Evolutionary conservation across 92 coral and sea anemone genomes (phyloP).

Genomic region (Porites cylindrica): DNA sequence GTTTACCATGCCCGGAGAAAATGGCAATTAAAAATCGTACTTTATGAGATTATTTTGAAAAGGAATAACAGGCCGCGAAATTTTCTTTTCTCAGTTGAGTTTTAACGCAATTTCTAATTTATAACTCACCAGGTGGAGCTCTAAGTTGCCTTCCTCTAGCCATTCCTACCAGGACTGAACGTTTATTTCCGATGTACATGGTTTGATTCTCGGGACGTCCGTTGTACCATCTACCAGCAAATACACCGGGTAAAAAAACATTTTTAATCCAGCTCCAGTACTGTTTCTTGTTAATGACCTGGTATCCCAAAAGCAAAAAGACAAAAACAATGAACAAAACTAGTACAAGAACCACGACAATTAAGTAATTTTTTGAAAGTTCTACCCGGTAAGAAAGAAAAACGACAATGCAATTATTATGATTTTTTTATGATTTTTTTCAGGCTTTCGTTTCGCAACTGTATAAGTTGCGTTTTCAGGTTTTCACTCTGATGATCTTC

Average conservation of each 20-base stretch:
- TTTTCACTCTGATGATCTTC: no score
- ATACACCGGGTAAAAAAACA: conserved; percentile 43
- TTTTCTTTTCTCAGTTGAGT: no score
- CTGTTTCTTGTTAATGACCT: conserved; percentile 20
- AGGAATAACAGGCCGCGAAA: not conserved
- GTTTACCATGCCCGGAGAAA: no score
- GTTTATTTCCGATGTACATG: conserved; percentile 47
- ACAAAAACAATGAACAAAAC: no score
- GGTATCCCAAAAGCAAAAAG: not conserved
- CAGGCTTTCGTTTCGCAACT: no score
- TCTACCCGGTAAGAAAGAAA: no score
- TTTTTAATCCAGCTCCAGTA: conserved; percentile 26
- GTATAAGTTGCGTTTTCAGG: no score
- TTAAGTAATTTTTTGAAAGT: no score
- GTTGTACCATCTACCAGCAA: conserved; percentile 63
- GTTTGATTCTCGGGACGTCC: conserved; percentile 38
- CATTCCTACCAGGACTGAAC: conserved; percentile 55
- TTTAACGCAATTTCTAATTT: not conserved
- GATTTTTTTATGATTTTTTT: no score
- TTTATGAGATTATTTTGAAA: not conserved
- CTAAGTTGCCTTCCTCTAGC: conserved; percentile 56
- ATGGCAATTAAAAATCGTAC: no score
- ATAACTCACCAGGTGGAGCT: conserved; percentile 28
- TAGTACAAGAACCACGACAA: no score
- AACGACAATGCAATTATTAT: no score